Conservation (phyloP, 2,797 vertebrate genomes). For the Choloepus didactylus region DNA sequence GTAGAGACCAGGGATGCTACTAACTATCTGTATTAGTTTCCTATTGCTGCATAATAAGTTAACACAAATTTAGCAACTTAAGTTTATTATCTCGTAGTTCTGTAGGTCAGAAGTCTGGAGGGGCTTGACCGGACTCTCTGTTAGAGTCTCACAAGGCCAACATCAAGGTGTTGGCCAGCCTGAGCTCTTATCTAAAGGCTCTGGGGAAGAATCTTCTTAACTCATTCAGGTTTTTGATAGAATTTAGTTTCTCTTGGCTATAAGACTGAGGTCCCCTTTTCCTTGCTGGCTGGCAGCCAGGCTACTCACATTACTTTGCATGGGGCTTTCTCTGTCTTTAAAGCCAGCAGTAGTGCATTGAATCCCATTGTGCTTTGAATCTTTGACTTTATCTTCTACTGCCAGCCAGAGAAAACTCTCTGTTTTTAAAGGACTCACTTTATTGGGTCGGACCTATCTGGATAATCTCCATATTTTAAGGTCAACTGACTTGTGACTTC, state of each 20-base stretch:
- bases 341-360: background rate
- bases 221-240: background rate
- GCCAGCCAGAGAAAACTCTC: background rate
- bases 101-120: background rate
- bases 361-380: background rate
- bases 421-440: background rate
- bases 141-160: background rate
- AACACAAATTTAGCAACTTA: background rate
- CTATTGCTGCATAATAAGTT: background rate
- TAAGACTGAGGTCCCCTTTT: background rate
- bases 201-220: background rate
- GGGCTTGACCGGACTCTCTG: background rate
- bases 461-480: slow-evolving; percentile 32
- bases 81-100: background rate
- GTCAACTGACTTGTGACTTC: slow-evolving; percentile 28
- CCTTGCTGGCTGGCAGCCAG: background rate
- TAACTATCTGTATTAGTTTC: slow-evolving; percentile 2
- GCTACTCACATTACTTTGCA: background rate
- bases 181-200: background rate
- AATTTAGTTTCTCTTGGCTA: slow-evolving; percentile 25
- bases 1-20: background rate
- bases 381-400: background rate
- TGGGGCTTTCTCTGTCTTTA: background rate
- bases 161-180: background rate
- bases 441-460: background rate